These are phyloP conservation scores for Phrynosoma blainvillii DNA, from an alignment of 2,113 vertebrate genomes.

Conservation along the genomic window DNA sequence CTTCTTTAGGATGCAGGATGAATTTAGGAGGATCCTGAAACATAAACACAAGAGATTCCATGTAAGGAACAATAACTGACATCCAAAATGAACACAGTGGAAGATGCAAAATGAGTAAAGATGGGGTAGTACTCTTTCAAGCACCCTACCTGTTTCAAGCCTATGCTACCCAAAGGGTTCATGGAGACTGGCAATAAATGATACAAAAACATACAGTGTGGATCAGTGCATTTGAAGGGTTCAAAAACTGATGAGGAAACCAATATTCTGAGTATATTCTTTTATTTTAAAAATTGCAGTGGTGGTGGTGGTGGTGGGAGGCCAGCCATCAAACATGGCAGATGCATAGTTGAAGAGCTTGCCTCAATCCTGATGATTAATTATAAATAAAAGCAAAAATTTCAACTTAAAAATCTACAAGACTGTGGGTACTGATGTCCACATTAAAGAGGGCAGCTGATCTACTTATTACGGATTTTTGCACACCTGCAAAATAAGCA, in stretches of 20 bases:
- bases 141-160: not conserved
- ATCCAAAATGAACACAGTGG: not conserved
- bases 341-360: no score
- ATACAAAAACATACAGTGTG: not conserved
- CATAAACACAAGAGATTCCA: not conserved
- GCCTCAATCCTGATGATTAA: no score
- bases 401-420: no score
- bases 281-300: not conserved
- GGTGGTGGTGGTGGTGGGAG: no score
- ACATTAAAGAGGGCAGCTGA: no score
- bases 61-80: fast-evolving
- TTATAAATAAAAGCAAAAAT: no score
- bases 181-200: not conserved
- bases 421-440: no score
- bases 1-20: constrained; percentile 79
- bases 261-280: not conserved
- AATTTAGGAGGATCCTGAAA: constrained; percentile 89
- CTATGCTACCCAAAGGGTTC: not conserved
- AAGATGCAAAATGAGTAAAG: not conserved
- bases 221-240: not conserved
- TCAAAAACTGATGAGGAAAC: not conserved
- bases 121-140: not conserved
- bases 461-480: no score
- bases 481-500: no score
- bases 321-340: no score